Evolutionary conservation across 2,797 vertebrate species (phyloP), one percentile per base, ranked within the genome.

Genomic region (Anas bahamensis): DNA sequence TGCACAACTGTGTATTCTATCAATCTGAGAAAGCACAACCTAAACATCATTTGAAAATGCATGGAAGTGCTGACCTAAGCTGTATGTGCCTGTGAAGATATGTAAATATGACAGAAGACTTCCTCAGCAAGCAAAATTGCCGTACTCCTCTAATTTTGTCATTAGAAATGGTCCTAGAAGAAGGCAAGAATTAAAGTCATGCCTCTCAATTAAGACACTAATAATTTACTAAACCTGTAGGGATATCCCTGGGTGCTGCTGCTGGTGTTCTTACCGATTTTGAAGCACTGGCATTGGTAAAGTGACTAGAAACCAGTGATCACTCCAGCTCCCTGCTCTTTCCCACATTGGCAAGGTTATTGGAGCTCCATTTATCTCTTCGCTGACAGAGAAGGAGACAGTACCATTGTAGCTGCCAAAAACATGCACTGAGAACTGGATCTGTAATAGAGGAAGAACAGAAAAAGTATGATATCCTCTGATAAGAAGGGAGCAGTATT

Each of bases 401-500:
- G 98, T 98, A 41, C 98, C 99, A 60, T 98, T 99, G 88, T 98
- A 98, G 90, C 83, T 89, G 28, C 99, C 98, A 76, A 97, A 98
- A 44, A 99, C 55, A 86, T 99, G 98, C 50, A 98, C 94, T 59
- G 98, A 98, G 91, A 99, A 98, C 60, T 95, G 98, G 93, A 99
- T 90, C 99, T 99, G 86, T 69, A 97, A 90, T 46, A 83, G 69
- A 92, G 37, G 22, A 84, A 90, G 41, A 94, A 39, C 23, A 84
- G 39, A 55, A 72, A 80, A 93, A 83, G 11, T 53, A 59, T 17
- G 12, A 6, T 35, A 63, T 64, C 24, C 17, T 74, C 33, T 64
- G 72, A 83, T 37, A 55, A 69, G 86, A 69, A 78, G 16, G n/a
- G 16, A 42, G 59, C 78, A 17, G 15, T 21, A 69, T 13, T 39